These are phyloP conservation scores for Drosophila hydei DNA, from an alignment of 1,140 invertebrate species.

Conservation along the genomic window DNA sequence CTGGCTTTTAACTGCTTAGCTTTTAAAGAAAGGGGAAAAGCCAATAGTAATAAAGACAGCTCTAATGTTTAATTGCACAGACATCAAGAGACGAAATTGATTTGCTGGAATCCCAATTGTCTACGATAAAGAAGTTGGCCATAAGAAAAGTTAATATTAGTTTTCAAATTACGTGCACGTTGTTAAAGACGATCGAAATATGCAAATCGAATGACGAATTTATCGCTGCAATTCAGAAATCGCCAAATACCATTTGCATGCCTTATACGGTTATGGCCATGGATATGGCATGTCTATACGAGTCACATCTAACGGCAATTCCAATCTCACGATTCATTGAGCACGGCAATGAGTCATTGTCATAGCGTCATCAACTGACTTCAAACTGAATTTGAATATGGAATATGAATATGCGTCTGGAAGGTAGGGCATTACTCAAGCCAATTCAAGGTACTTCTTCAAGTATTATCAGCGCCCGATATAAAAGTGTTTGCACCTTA, in stretches of 20 bases:
- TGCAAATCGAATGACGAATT: slow-evolving; percentile 54
- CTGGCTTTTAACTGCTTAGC: too few relatives aligned
- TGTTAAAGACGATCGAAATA: slow-evolving; percentile 32
- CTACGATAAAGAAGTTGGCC: slow-evolving; percentile 28
- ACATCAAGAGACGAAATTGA: too few relatives aligned
- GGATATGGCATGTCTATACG: not conserved
- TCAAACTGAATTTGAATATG: slow-evolving; percentile 33
- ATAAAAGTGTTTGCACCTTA: too few relatives aligned
- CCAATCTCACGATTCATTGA: slow-evolving; percentile 19
- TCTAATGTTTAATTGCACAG: not conserved
- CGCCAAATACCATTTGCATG: slow-evolving; percentile 50
- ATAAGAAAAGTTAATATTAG: slow-evolving; percentile 19
- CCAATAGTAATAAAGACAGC: not conserved
- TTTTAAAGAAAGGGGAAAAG: too few relatives aligned
- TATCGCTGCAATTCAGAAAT: slow-evolving; percentile 19
- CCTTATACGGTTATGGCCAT: slow-evolving; percentile 32
- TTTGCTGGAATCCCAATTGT: slow-evolving; percentile 23
- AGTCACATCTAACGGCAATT: slow-evolving; percentile 53
- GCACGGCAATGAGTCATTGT: slow-evolving; percentile 48
- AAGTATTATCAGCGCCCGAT: slow-evolving; percentile 61
- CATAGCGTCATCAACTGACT: slow-evolving; percentile 57
- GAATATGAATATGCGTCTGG: not conserved
- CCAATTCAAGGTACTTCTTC: slow-evolving; percentile 10
- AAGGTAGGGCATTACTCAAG: slow-evolving; percentile 56
- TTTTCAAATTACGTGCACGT: slow-evolving; percentile 29